phyloP scores from a whole-genome alignment of 2,888 invertebrate genomes.

The Myathropa florea region DNA sequence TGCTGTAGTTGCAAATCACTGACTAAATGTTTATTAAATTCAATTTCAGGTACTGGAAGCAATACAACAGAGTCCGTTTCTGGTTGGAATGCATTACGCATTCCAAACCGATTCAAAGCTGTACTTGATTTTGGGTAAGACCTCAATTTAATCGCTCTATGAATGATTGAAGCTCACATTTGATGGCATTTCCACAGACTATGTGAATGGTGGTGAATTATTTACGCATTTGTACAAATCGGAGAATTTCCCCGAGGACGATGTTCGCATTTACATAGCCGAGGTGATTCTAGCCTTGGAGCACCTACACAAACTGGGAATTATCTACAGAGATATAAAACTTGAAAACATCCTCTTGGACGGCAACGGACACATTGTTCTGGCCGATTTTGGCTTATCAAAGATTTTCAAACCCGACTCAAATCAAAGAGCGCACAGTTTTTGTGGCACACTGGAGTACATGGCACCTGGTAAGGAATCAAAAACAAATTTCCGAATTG shows the following conservation, averaged over 20 bases:
- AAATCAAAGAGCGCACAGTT: constrained; percentile 95
- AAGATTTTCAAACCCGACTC: constrained; percentile 88
- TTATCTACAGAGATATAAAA: constrained; percentile 98
- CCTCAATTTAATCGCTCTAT: constrained; percentile 62
- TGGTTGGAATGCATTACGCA: constrained; percentile 98
- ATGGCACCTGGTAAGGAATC: constrained; percentile 92
- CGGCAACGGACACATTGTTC: constrained; percentile 95
- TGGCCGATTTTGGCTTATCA: constrained; percentile 98
- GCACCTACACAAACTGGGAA: constrained; percentile 97
- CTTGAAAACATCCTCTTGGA: constrained; percentile 98
- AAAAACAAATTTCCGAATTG: background rate
- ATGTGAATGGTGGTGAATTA: constrained; percentile 97
- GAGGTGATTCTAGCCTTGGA: constrained; percentile 97
- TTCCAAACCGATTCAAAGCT: constrained; percentile 98
- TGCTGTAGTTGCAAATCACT: background rate
- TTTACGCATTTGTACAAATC: constrained; percentile 98
- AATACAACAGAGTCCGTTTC: constrained; percentile 95
- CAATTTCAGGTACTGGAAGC: constrained; percentile 90
- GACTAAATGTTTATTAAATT: background rate
- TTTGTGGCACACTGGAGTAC: constrained; percentile 99
- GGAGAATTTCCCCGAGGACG: constrained; percentile 94
- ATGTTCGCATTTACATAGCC: constrained; percentile 96
- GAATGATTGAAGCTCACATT: background rate
- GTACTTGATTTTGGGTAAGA: constrained; percentile 96
- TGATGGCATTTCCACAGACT: constrained; percentile 85